Evolutionary conservation across 1,140 invertebrate genomes (phyloP).

Genomic region (Heliconius hermathena): DNA sequence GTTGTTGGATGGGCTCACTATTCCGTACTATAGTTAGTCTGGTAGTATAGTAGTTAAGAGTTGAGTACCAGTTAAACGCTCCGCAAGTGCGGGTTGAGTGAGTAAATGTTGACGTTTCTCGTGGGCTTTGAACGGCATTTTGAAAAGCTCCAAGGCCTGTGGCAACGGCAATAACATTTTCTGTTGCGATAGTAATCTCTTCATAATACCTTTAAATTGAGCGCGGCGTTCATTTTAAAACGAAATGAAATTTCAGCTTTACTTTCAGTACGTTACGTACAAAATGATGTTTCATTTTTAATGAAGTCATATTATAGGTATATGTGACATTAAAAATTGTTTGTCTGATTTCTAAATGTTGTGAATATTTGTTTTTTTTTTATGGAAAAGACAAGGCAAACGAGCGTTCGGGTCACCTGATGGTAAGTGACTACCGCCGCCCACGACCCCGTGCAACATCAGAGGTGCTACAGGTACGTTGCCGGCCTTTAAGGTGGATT

Average conservation of each 20-base stretch:
- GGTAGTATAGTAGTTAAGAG: not conserved
- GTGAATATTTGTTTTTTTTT: no score
- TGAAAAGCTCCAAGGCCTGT: conserved; percentile 6
- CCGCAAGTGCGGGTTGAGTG: not conserved
- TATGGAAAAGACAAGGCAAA: no score
- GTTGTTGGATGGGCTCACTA: no score
- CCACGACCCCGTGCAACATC: no score
- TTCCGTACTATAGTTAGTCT: no score
- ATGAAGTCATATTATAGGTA: no score
- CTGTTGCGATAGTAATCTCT: conserved; percentile 10
- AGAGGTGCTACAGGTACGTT: no score
- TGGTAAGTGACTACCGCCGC: no score
- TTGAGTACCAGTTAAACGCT: not conserved
- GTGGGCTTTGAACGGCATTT: conserved; percentile 10
- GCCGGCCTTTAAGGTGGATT: no score
- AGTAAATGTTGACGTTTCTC: conserved; percentile 15
- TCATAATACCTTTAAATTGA: not conserved
- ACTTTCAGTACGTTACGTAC: not conserved
- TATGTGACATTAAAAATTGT: no score
- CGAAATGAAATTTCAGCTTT: not conserved
- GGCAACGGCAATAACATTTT: conserved; percentile 1
- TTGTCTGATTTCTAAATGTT: no score
- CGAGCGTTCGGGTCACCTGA: no score
- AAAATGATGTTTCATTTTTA: not conserved
- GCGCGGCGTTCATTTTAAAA: not conserved